Percentiles rank a stretch among this genome's conserved stretches.
Evolutionary conservation across 2,888 invertebrate species (phyloP).

Genomic region (Scaptomyza tumidula): DNA sequence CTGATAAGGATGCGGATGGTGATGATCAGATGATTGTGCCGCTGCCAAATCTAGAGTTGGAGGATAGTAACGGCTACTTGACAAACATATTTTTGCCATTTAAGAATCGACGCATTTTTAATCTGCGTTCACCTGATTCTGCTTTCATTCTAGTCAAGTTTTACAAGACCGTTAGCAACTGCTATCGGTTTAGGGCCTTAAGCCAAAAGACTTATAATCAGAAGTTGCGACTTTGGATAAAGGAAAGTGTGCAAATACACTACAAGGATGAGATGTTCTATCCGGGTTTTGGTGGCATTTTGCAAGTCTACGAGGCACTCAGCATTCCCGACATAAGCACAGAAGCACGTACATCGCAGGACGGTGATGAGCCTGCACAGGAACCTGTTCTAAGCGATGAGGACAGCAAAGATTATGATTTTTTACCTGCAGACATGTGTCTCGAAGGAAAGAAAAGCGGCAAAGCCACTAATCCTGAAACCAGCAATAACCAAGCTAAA

Average conservation of each 20-base stretch:
- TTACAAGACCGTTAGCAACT: constrained; percentile 77
- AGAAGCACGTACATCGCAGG: neutral
- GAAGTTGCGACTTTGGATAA: constrained; percentile 79
- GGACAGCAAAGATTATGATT: constrained; percentile 37
- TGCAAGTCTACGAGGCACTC: constrained; percentile 76
- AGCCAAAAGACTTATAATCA: constrained; percentile 75
- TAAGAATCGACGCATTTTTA: constrained; percentile 77
- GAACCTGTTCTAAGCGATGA: constrained; percentile 9
- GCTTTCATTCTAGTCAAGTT: constrained; percentile 81
- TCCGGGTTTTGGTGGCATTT: constrained; percentile 82
- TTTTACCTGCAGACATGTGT: constrained; percentile 10
- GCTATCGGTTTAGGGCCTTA: constrained; percentile 78
- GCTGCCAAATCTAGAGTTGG: constrained; percentile 78
- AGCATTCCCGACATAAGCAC: neutral
- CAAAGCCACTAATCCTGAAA: neutral
- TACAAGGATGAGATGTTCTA: constrained; percentile 82
- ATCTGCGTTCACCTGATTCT: constrained; percentile 74
- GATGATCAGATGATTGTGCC: constrained; percentile 80
- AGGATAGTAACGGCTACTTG: constrained; percentile 68
- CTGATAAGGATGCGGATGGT: constrained; percentile 55
- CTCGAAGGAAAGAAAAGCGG: neutral
- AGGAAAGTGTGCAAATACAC: constrained; percentile 76
- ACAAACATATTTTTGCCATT: constrained; percentile 83
- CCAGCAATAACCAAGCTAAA: neutral
- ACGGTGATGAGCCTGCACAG: neutral